Evolutionary conservation across 2,888 invertebrate genomes (phyloP).

Genomic region (Timandra comae): DNA sequence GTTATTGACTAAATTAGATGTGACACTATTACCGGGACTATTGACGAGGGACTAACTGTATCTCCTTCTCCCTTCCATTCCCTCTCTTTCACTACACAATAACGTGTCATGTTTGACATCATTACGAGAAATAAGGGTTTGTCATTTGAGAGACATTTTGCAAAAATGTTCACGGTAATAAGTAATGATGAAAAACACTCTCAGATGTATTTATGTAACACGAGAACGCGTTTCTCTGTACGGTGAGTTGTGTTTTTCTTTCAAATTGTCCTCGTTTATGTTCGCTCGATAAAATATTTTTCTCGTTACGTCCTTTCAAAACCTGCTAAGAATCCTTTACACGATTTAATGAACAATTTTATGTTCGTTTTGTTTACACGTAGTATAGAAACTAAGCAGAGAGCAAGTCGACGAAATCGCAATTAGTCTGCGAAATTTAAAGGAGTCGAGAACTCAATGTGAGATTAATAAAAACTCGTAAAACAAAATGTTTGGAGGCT

Average conservation of each 20-base stretch:
- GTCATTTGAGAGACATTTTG: constrained; percentile 12
- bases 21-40: constrained; percentile 8
- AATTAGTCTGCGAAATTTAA: constrained; percentile 11
- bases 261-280: constrained; percentile 15
- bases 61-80: constrained; percentile 11
- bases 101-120: constrained; percentile 16
- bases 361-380: too few species aligned
- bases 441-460: constrained; percentile 10
- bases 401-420: constrained; percentile 3
- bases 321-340: too few species aligned
- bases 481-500: constrained; percentile 15
- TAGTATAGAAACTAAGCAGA: constrained; percentile 1
- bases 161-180: constrained; percentile 15
- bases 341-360: too few species aligned
- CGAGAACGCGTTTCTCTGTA: constrained; percentile 15
- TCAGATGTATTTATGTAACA: constrained; percentile 13
- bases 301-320: too few species aligned
- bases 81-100: constrained; percentile 10
- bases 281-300: constrained; percentile 6
- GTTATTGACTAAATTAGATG: constrained; percentile 12
- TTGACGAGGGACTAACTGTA: constrained; percentile 12
- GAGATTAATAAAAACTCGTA: constrained; percentile 14
- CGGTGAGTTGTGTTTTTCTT: constrained; percentile 17
- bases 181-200: constrained; percentile 15
- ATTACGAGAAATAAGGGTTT: constrained; percentile 15